These are phyloP conservation scores for Pseudomyrmex gracilis DNA, from an alignment of 1,140 invertebrate genomes.

Conservation along the genomic window DNA sequence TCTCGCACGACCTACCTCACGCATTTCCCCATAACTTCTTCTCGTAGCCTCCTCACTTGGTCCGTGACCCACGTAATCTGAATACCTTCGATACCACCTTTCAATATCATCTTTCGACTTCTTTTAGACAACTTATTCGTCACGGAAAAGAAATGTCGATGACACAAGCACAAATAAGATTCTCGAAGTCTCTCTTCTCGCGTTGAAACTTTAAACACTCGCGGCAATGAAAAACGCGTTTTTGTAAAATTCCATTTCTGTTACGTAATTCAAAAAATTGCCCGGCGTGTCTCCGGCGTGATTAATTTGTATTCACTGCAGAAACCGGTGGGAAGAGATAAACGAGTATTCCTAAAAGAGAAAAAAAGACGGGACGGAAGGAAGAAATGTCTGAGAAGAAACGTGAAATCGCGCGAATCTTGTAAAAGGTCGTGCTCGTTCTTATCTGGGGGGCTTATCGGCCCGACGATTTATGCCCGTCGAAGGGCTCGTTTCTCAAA, in stretches of 20 bases:
- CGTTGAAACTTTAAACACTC: too few relatives aligned
- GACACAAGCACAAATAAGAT: background rate
- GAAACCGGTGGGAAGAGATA: conserved; percentile 25
- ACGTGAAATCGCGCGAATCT: conserved; percentile 56
- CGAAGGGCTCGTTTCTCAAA: conserved; percentile 76
- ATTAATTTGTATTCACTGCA: conserved; percentile 49
- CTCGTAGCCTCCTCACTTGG: conserved; percentile 62
- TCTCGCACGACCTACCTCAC: conserved; percentile 77
- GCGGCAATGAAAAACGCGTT: too few relatives aligned
- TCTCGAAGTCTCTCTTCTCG: background rate
- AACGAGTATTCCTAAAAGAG: background rate
- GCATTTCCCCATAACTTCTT: conserved; percentile 61
- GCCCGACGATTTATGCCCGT: conserved; percentile 64
- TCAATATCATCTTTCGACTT: background rate
- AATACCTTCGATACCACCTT: conserved; percentile 9
- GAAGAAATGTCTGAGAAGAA: background rate
- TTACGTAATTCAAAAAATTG: too few relatives aligned
- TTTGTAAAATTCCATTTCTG: too few relatives aligned
- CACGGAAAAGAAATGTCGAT: too few relatives aligned
- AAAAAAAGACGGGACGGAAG: conserved; percentile 14
- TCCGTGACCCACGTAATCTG: conserved; percentile 59
- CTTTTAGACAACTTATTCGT: background rate
- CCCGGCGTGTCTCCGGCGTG: background rate
- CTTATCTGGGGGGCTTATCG: conserved; percentile 67
- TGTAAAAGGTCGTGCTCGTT: conserved; percentile 38